Conservation (phyloP, 2,113 vertebrate genomes). For the Zeus faber region DNA sequence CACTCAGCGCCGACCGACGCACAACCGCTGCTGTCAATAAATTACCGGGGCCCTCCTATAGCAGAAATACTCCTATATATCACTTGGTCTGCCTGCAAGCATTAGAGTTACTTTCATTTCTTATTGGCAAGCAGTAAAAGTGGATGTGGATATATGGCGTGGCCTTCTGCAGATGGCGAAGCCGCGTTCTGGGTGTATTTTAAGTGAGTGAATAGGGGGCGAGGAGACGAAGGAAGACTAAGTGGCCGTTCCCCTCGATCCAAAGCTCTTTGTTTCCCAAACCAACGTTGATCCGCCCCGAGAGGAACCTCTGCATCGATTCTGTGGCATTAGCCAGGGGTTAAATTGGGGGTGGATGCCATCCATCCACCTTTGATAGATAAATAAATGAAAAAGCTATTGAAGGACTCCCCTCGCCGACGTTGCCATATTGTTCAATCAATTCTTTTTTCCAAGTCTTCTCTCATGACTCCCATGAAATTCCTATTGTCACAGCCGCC, state of each 20-base stretch:
- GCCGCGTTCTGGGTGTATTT: conserved; percentile 26
- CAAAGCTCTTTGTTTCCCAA: neutral
- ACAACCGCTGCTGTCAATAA: conserved; percentile 47
- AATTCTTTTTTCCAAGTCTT: too few relatives aligned
- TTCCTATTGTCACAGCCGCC: too few relatives aligned
- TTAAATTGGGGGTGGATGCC: too few relatives aligned
- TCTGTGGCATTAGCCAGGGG: too few relatives aligned
- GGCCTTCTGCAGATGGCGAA: conserved; percentile 48
- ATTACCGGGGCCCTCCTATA: conserved; percentile 21
- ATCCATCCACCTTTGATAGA: too few relatives aligned
- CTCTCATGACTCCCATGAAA: too few relatives aligned
- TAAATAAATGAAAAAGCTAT: too few relatives aligned
- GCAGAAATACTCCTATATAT: conserved; percentile 36
- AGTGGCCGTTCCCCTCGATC: neutral
- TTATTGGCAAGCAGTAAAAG: conserved; percentile 57
- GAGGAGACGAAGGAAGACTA: too few relatives aligned
- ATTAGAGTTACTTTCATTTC: conserved; percentile 48
- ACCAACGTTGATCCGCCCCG: too few relatives aligned
- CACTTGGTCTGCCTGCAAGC: conserved; percentile 22
- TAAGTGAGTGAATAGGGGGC: conserved; percentile 39
- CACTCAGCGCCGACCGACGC: conserved; percentile 42
- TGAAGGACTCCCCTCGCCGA: too few relatives aligned
- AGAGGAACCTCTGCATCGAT: too few relatives aligned
- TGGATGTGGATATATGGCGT: conserved; percentile 51
- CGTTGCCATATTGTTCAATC: too few relatives aligned